These are phyloP conservation scores for Saturnia japonica DNA, from an alignment of 2,888 invertebrate genomes.

Conservation along the genomic window DNA sequence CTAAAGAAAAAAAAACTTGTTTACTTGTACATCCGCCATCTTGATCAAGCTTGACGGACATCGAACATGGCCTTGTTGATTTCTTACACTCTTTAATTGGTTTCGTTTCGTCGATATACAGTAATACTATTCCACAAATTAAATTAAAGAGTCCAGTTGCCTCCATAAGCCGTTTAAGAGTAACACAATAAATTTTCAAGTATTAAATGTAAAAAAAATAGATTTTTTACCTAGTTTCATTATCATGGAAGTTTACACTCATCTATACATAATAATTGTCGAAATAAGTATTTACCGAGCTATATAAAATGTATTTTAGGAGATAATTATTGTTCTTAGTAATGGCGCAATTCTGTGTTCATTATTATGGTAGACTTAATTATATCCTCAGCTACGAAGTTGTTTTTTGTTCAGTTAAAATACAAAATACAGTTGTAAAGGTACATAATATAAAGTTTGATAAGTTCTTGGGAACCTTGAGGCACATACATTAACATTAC, in stretches of 20 bases:
- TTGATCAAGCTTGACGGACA: slow-evolving; percentile 44
- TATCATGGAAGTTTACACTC: background rate
- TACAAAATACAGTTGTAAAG: background rate
- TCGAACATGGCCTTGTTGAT: slow-evolving; percentile 40
- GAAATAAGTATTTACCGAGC: background rate
- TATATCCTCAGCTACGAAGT: background rate
- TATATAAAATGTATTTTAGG: slow-evolving; percentile 3
- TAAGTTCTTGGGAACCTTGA: background rate
- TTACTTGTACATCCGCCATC: slow-evolving; percentile 38
- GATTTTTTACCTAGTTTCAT: background rate
- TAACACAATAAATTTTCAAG: background rate
- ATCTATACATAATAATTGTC: slow-evolving; percentile 8
- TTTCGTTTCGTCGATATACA: background rate
- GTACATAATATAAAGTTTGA: background rate
- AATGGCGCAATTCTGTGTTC: background rate
- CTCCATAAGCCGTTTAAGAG: background rate
- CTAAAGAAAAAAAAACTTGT: slow-evolving; percentile 36
- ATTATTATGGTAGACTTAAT: background rate
- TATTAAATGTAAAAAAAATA: background rate
- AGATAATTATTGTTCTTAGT: background rate
- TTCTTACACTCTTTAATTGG: slow-evolving; percentile 32
- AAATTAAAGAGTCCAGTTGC: background rate
- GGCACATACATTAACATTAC: background rate
- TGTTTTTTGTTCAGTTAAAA: background rate
- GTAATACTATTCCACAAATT: background rate